phyloP scores from a whole-genome alignment of 2,888 invertebrate species.

The Tetropium fuscum region DNA sequence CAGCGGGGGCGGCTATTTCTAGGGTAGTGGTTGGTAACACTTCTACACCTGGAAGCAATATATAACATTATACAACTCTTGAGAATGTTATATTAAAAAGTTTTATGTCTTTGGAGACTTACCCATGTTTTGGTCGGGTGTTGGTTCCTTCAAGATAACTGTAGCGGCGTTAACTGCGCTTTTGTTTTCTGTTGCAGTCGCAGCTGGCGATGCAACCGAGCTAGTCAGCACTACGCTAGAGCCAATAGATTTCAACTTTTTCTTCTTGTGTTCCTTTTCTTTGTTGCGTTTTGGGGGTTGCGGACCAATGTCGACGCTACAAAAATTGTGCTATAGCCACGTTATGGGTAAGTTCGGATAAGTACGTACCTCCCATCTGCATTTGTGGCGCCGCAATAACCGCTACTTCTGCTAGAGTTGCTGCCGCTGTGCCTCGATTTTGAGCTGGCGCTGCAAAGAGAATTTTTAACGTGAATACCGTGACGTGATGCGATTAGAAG shows the following conservation, averaged over 20 bases:
- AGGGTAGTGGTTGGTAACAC: slow-evolving; percentile 24
- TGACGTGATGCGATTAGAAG: too few species aligned
- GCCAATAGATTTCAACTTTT: slow-evolving; percentile 66
- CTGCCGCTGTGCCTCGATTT: slow-evolving; percentile 84
- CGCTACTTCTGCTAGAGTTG: slow-evolving; percentile 83
- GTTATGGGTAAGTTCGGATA: neutral
- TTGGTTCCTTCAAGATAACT: slow-evolving; percentile 34
- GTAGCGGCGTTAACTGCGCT: slow-evolving; percentile 18
- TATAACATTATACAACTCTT: neutral
- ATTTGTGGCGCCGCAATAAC: slow-evolving; percentile 79
- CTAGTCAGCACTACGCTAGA: slow-evolving; percentile 28
- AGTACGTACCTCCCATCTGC: slow-evolving; percentile 57
- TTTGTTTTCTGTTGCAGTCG: slow-evolving; percentile 38
- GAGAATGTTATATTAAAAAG: neutral
- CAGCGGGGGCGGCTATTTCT: slow-evolving; percentile 30
- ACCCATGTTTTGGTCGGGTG: slow-evolving; percentile 24
- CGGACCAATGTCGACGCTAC: slow-evolving; percentile 64
- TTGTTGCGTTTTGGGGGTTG: slow-evolving; percentile 70
- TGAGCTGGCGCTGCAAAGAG: slow-evolving; percentile 74
- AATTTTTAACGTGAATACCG: neutral
- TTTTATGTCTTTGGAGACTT: too few species aligned
- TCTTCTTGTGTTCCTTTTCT: slow-evolving; percentile 74
- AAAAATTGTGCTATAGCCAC: too few species aligned
- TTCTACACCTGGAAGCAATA: slow-evolving; percentile 37
- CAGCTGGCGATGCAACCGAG: slow-evolving; percentile 29